Conservation (phyloP, 2,888 invertebrate genomes). For the Leptopilina myrica region DNA sequence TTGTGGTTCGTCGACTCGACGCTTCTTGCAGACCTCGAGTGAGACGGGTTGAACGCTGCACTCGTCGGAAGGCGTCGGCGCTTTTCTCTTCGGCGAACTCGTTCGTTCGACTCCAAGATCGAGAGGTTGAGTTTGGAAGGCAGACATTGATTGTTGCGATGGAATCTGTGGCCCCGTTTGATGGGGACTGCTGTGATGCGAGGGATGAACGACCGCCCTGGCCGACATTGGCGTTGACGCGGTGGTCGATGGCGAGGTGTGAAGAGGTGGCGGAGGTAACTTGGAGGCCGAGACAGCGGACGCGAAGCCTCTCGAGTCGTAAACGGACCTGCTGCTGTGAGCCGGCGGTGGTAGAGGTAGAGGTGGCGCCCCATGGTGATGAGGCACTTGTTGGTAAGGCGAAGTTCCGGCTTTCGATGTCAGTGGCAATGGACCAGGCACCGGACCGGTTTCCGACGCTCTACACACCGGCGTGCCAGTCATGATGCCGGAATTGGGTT, state of each 20-base stretch:
- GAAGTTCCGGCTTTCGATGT: constrained; percentile 79
- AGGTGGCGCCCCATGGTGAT: constrained; percentile 78
- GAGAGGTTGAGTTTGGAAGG: constrained; percentile 87
- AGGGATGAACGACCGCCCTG: constrained; percentile 70
- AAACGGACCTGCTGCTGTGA: constrained; percentile 76
- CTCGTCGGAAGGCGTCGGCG: constrained; percentile 76
- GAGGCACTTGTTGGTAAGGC: constrained; percentile 79
- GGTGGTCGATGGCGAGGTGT: constrained; percentile 69
- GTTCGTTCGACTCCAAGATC: constrained; percentile 83
- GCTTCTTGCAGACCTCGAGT: constrained; percentile 81
- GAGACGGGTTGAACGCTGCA: constrained; percentile 77
- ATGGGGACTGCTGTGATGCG: constrained; percentile 61
- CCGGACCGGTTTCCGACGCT: constrained; percentile 72
- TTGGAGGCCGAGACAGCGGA: constrained; percentile 67
- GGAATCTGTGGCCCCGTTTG: constrained; percentile 61
- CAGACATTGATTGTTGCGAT: constrained; percentile 53
- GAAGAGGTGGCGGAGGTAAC: constrained; percentile 76
- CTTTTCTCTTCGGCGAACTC: constrained; percentile 82
- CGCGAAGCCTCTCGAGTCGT: constrained; percentile 71
- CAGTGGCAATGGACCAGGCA: constrained; percentile 78
- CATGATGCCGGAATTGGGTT: constrained; percentile 79
- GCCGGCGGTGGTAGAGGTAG: constrained; percentile 76
- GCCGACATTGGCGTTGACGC: constrained; percentile 71
- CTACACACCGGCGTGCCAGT: constrained; percentile 79
- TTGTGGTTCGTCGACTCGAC: constrained; percentile 79